A percentile compares a stretch with the other conserved stretches of the same genome.
phyloP scores from a whole-genome alignment of 2,113 vertebrate species.

The Rallus limicola region DNA sequence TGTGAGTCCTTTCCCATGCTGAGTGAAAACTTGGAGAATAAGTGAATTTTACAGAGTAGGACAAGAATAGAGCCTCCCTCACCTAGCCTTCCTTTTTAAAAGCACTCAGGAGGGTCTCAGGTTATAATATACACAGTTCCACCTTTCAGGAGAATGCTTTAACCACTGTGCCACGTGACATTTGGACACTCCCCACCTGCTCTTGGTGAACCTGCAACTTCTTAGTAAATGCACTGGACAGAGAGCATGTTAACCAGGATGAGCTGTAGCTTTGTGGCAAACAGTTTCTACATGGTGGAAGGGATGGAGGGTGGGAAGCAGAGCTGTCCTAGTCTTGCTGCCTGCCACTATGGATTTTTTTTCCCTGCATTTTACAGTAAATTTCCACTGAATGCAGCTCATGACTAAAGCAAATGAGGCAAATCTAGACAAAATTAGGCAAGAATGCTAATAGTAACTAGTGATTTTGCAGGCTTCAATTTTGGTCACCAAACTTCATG shows the following conservation, averaged over 20 bases:
- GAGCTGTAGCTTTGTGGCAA: neutral
- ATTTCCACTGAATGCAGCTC: neutral
- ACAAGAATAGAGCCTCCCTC: neutral
- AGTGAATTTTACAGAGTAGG: neutral
- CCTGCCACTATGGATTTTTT: neutral
- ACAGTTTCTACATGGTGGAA: neutral
- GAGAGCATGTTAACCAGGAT: neutral
- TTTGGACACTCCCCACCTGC: rapidly evolving
- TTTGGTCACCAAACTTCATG: neutral
- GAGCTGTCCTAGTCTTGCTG: neutral
- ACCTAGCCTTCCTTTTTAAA: neutral
- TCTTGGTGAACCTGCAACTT: neutral
- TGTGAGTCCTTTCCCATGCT: rapidly evolving
- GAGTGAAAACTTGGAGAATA: neutral
- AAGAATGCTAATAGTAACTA: neutral
- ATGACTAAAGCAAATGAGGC: neutral
- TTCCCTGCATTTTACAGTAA: neutral
- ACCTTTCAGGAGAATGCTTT: neutral
- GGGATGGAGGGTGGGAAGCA: neutral
- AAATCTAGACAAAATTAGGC: neutral
- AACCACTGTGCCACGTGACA: neutral
- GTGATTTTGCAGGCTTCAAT: neutral
- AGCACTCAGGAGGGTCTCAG: neutral
- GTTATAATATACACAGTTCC: neutral
- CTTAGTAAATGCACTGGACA: neutral